A percentile compares a stretch with the other conserved stretches of the same genome.
Evolutionary conservation across 30 jellyfish, hydroid and myxozoan genomes (phyloP).

Genomic region (Chrysaora quinquecirrha): DNA sequence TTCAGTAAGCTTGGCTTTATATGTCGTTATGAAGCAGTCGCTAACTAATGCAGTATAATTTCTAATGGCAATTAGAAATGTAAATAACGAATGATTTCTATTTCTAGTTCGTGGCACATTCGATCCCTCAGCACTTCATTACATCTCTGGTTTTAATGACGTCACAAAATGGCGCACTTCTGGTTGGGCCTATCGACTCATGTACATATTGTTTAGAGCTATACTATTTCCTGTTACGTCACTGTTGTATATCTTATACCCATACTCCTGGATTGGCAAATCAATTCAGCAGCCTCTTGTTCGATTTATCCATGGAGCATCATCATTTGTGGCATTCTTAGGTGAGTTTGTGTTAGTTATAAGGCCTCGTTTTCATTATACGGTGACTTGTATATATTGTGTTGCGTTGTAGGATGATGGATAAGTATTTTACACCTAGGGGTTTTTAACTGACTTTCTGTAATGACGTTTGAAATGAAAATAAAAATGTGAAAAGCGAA

Average conservation of each 20-base stretch:
- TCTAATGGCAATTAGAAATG: no score
- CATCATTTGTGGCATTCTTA: conserved; percentile 77
- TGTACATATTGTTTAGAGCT: conserved; percentile 42
- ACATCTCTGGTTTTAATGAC: conserved; percentile 74
- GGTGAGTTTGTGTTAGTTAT: conserved; percentile 49
- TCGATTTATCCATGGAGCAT: conserved; percentile 83
- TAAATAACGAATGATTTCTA: no score
- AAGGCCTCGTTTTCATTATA: no score
- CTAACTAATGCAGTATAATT: no score
- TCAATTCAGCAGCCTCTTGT: conserved; percentile 69
- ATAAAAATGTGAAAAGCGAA: no score
- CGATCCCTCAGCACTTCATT: conserved; percentile 81
- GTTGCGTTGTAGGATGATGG: no score
- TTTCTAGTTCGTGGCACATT: conserved; percentile 87
- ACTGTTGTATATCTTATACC: conserved; percentile 52
- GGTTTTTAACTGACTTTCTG: no score
- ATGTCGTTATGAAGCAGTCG: no score
- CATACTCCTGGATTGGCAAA: conserved; percentile 64
- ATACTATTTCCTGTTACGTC: conserved; percentile 75
- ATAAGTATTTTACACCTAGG: no score
- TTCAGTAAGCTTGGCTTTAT: no score
- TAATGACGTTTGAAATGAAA: no score
- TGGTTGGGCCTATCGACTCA: conserved; percentile 37
- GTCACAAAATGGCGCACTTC: conserved; percentile 72
- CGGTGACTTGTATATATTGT: no score